A percentile compares a stretch with the other conserved stretches of the same genome.
These are phyloP conservation scores for Taenioides sp. DNA, from an alignment of 2,797 vertebrate species.

Conservation along the genomic window DNA sequence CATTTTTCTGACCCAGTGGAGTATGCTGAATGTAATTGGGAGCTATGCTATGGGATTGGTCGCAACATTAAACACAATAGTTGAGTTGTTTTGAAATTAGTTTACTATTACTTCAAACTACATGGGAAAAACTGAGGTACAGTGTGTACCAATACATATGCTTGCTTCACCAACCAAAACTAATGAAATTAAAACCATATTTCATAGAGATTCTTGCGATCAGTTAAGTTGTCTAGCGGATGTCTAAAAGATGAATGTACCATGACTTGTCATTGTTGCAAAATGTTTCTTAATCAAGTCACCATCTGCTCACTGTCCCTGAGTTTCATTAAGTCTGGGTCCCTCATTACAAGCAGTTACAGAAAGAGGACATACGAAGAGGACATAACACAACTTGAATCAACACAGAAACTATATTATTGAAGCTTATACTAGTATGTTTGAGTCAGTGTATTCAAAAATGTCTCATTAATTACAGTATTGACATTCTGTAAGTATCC, in stretches of 20 bases:
- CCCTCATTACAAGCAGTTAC: neutral
- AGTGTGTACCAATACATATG: neutral
- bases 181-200: neutral
- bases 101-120: neutral
- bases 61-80: slow-evolving; percentile 4
- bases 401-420: too few species aligned
- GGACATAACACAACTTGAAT: neutral
- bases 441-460: too few species aligned
- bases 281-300: slow-evolving; percentile 1
- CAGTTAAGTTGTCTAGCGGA: neutral
- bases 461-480: too few species aligned
- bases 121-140: neutral
- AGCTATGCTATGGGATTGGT: slow-evolving; percentile 22
- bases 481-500: too few species aligned
- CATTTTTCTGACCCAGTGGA: neutral
- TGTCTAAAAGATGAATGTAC: neutral
- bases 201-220: neutral
- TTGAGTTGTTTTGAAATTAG: slow-evolving; percentile 4
- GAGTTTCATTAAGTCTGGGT: neutral
- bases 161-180: neutral
- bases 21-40: slow-evolving; percentile 17
- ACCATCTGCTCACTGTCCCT: slow-evolving; percentile 4
- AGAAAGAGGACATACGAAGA: neutral
- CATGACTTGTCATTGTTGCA: slow-evolving; percentile 1
- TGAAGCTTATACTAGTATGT: too few species aligned